Evolutionary conservation across 2,797 vertebrate species (phyloP), one percentile per base, ranked within the genome.

Genomic region (Tolypeutes matacus): DNA sequence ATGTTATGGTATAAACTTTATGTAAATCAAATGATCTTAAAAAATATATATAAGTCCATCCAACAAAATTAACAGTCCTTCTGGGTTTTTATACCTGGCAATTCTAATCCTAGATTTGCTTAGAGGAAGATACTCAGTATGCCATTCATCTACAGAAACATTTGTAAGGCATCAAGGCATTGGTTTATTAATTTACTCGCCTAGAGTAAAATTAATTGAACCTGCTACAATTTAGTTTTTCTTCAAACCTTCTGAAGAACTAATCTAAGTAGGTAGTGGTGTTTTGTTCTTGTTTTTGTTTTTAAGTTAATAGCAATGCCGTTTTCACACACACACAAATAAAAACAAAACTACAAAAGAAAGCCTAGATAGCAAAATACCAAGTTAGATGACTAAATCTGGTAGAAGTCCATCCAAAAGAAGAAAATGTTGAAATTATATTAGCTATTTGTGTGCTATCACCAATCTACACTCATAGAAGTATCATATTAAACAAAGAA

Each of bases 31-130:
- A 13, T n/a, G 31, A 95, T 25, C 56, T 92, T 29, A 82, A 95
- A 76, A 53, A 53, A n/a, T 17, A n/a, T 67, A 76, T 39, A 69
- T 85, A 81, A 77, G 29, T 42, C 36, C 31, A 90, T 70, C n/a
- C 29, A 76, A 72, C 72, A 82, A 92, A 75, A 93, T 65, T 65
- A 95, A 97, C 31, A 29, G 89, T 15, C 31, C 8, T 23, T 81
- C 73, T 53, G 29, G 81, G 15, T 83, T 96, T 93, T 82, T 72
- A 92, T 64, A 96, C 82, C 91, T 86, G 87, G 53, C 14, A 58
- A 64, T 82, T 94, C 87, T 85, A 89, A 58, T 82, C 34, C 27
- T 58, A 34, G n/a, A 14, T 87, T 92, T 76, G 17, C 91, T 91
- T 86, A 83, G 42, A 95, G 42, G 25, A 84, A 94, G 42, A 73